These are phyloP conservation scores for Branchellion lobata DNA, from an alignment of 2,888 invertebrate species.

Conservation along the genomic window DNA sequence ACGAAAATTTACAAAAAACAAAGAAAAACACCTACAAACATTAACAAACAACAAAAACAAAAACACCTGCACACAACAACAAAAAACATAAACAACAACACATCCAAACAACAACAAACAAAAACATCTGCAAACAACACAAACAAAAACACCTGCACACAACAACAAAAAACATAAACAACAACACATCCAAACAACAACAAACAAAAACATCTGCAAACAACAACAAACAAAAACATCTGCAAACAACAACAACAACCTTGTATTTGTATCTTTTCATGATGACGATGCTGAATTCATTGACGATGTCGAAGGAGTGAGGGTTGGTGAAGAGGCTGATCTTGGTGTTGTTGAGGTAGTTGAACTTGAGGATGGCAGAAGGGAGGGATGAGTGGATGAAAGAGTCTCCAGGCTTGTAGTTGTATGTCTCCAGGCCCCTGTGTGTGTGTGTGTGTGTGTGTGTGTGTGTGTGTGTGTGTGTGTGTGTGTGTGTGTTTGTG, in stretches of 20 bases:
- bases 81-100: too few relatives aligned
- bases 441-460: too few relatives aligned
- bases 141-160: not conserved
- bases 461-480: too few relatives aligned
- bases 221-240: not conserved
- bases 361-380: constrained; percentile 1
- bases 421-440: constrained; percentile 18
- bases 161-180: too few relatives aligned
- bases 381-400: constrained; percentile 19
- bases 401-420: not conserved
- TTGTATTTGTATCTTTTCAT: not conserved
- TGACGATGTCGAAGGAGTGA: not conserved
- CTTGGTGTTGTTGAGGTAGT: constrained; percentile 4
- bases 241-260: not conserved
- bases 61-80: too few relatives aligned
- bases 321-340: not conserved
- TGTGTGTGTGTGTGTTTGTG: too few relatives aligned
- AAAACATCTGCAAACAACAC: too few relatives aligned
- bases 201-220: not conserved
- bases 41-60: too few relatives aligned
- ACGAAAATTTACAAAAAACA: too few relatives aligned
- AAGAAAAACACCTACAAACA: too few relatives aligned
- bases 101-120: too few relatives aligned
- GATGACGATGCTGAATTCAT: not conserved
- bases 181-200: not conserved